Base-by-base conservation (phyloP, 2,113 vertebrate species). In the Gobius niger region DNA sequence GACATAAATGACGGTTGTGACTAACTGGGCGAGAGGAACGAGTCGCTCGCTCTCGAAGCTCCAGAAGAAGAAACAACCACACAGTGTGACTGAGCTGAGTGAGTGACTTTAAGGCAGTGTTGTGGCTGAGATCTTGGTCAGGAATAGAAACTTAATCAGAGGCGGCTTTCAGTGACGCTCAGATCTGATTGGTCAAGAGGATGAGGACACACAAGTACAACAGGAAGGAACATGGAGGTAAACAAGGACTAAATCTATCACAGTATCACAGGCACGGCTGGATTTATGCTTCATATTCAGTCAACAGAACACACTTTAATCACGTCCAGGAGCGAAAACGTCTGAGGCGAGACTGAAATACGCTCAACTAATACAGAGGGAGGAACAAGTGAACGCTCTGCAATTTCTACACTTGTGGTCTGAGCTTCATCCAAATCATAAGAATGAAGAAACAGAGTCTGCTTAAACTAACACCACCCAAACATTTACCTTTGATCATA, bases 131-230 rank as follows among this genome's bases (percentile, higher is more conserved):
- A 57, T 40, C 54, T 57, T 24, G 24, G 65, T 85, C 78, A 74
- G 78, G 82, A 90, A 88, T 88, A 90, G 85, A 73, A 70, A 41
- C 81, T 65, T 90, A 85, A 87, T 87, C 87, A 73, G 82, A 73
- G 2, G 1, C 60, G 34, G 82, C 70, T 67, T 79, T 81, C 41
- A 47, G 6, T 71, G 76, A 71, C 41, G 64, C 73, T 78, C 57
- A 80, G 47, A 87, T 75, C 70, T 80, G 80, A 87, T 87, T 88
- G 83, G 83, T 70, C 73, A 64, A 42, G 40, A 42, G 15, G 10
- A 7, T 7, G 3, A 13, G 5, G 57, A 4, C 14, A 42, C 57
- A 42, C 57, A 11, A 8, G 4, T 44, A 15, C 40, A 44, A n/a
- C 57, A n/a, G 7, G 8, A n/a, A 15, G 24, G 12, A 40, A 11